Evolutionary conservation across 2,888 invertebrate species (phyloP), one percentile per base, ranked within the genome.

Genomic region (Lithophane leautieri): DNA sequence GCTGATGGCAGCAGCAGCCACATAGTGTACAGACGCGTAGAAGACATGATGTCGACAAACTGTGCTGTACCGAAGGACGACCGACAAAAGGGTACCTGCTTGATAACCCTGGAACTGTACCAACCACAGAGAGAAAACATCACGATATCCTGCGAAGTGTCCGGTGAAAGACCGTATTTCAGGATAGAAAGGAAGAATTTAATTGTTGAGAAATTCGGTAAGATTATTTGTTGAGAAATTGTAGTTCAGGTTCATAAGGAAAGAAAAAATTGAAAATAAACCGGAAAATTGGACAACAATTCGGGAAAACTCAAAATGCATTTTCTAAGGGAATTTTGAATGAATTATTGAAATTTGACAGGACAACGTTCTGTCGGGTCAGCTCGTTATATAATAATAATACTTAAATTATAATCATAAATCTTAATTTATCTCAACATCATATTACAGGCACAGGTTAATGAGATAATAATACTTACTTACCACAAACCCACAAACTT

Each of bases 121-220:
- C 89, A 90, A 42, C 91, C 94, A 0, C 91, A 91, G 2, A 82
- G 66, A 0, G 83, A 82, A 0, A 91, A 92, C 70, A 86, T 92
- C 34, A 88, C 76, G 0, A 92, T 91, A 78, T 84, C 90, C 0
- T 96, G 96, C 68, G 95, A 95, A 65, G 94, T 94, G 2, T 95
- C 96, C 0, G 96, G 96, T 0, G 96, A 96, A 68, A 79, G 94
- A 56, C 96, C 96, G 0, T 88, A 76, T 78, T 96, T 96, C 66
- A 86, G 88, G 44, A 90, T 92, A 9, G 90, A 88, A 2, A 89
- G 84, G n/a, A 86, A 91, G 65, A 90, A 89, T 16, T 85, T 93
- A n/a, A 50, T 86, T 14, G 85, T 95, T 25, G 87, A 90, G 34
- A 90, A 91, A 61, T 88, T 92, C 42, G 94, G 96, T 96, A 80